phyloP scores from a whole-genome alignment of 1,140 invertebrate genomes.

The Drosophila suzukii region DNA sequence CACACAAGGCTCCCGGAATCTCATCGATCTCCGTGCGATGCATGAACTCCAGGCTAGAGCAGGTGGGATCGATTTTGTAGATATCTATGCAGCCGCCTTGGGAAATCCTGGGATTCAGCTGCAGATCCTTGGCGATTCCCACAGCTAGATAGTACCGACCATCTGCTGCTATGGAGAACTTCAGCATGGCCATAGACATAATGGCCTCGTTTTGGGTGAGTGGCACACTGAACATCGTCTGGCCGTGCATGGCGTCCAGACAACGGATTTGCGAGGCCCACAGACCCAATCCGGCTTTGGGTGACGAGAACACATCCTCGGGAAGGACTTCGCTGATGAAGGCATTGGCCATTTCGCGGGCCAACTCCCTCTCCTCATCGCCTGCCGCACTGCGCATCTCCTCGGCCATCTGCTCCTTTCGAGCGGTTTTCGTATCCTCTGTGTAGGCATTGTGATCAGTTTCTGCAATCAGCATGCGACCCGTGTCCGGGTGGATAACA shows the following conservation, averaged over 20 bases:
- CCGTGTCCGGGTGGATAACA: constrained; percentile 96
- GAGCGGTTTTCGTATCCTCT: constrained; percentile 96
- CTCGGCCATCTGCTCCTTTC: constrained; percentile 92
- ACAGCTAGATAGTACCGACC: constrained; percentile 85
- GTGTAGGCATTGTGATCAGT: constrained; percentile 99
- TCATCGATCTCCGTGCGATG: constrained; percentile 98
- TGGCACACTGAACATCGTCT: constrained; percentile 91
- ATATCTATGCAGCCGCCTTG: constrained; percentile 72
- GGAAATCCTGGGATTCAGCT: constrained; percentile 90
- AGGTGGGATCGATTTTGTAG: constrained; percentile 87
- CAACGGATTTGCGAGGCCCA: constrained; percentile 98
- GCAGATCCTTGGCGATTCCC: constrained; percentile 95
- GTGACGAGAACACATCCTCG: constrained; percentile 96
- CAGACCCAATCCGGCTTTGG: constrained; percentile 97
- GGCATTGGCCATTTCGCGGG: constrained; percentile 98
- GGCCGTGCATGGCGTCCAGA: constrained; percentile 94
- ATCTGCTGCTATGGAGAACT: constrained; percentile 82
- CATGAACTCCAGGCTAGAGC: constrained; percentile 93
- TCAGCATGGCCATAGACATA: constrained; percentile 90
- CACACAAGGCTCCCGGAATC: constrained; percentile 94
- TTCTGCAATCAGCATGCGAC: constrained; percentile 96
- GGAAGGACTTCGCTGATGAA: constrained; percentile 98
- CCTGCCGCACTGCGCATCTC: constrained; percentile 97
- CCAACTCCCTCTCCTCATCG: constrained; percentile 96
- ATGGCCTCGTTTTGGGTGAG: constrained; percentile 99